Conservation (phyloP, 2,797 vertebrate genomes). For the Xenopus petersii region DNA sequence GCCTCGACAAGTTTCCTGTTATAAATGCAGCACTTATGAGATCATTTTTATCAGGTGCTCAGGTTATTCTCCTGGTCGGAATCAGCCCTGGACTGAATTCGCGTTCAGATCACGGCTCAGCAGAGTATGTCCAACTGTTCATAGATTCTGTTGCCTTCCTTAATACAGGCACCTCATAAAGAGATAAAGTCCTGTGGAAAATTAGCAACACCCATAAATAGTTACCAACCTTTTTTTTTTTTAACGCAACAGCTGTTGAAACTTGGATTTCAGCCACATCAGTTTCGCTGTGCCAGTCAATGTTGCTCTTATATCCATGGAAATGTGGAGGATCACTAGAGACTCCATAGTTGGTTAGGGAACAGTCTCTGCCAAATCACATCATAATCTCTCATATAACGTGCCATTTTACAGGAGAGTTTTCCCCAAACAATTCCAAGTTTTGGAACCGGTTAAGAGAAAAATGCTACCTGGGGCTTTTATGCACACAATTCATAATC, state of each 20-base stretch:
- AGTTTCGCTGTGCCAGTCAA: slow-evolving; percentile 30
- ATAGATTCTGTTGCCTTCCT: slow-evolving; percentile 4
- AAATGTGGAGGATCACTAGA: slow-evolving; percentile 33
- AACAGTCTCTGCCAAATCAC: slow-evolving; percentile 42
- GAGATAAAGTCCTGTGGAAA: slow-evolving; percentile 57
- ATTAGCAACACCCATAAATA: slow-evolving; percentile 56
- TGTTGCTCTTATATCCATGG: slow-evolving; percentile 47
- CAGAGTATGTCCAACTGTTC: slow-evolving; percentile 27
- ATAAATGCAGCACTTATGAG: slow-evolving; percentile 39
- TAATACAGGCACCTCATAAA: slow-evolving; percentile 38
- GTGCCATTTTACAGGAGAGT: slow-evolving; percentile 18
- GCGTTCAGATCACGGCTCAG: slow-evolving; percentile 6
- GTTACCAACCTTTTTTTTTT: slow-evolving; percentile 52
- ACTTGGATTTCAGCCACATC: slow-evolving; percentile 51
- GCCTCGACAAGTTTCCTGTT: slow-evolving; percentile 41
- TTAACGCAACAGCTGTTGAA: slow-evolving; percentile 56
- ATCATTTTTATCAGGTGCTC: slow-evolving; percentile 46
- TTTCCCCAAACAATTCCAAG: slow-evolving; percentile 3
- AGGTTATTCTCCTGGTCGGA: slow-evolving; percentile 32
- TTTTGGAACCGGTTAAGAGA: slow-evolving; percentile 21
- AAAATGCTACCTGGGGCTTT: slow-evolving; percentile 28
- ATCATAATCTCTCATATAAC: slow-evolving; percentile 28
- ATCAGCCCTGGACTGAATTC: slow-evolving; percentile 13
- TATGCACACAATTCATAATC: slow-evolving; percentile 7
- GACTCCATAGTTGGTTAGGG: slow-evolving; percentile 29